Evolutionary conservation across 2,113 vertebrate genomes (phyloP).

Genomic region (Haemorhous mexicanus): DNA sequence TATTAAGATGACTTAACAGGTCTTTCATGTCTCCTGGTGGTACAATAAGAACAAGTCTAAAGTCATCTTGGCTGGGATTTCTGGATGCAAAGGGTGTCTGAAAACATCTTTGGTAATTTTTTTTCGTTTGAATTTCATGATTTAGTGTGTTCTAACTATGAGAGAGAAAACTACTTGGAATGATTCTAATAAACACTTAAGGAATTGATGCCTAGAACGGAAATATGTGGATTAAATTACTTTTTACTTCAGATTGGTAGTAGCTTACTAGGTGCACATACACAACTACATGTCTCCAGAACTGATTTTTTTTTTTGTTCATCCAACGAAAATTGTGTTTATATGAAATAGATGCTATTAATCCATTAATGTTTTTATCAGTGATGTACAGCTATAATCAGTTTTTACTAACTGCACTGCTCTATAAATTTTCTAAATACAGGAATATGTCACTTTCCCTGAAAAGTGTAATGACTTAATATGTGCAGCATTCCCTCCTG

Average conservation of each 20-base stretch:
- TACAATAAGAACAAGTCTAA: conserved; percentile 19
- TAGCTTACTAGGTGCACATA: not conserved
- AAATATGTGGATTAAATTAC: not conserved
- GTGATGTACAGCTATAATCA: not conserved
- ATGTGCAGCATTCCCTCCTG: not conserved
- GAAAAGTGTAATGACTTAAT: not conserved
- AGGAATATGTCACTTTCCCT: not conserved
- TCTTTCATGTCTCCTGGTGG: conserved; percentile 27
- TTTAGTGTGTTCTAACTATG: not conserved
- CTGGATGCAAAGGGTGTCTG: not conserved
- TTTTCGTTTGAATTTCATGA: not conserved
- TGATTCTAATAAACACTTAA: not conserved
- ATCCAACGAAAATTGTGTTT: not conserved
- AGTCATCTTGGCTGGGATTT: conserved; percentile 37
- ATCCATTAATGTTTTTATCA: not conserved
- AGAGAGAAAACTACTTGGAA: not conserved
- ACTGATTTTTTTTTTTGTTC: not conserved
- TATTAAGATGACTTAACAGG: conserved; percentile 51
- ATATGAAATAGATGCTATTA: not conserved
- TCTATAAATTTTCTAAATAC: not conserved
- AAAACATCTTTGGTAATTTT: not conserved
- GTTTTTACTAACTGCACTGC: not conserved
- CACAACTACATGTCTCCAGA: not conserved
- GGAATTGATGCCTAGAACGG: not conserved
- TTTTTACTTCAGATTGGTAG: not conserved